phyloP scores from a whole-genome alignment of 2,113 vertebrate genomes.

The Macquaria australasica region DNA sequence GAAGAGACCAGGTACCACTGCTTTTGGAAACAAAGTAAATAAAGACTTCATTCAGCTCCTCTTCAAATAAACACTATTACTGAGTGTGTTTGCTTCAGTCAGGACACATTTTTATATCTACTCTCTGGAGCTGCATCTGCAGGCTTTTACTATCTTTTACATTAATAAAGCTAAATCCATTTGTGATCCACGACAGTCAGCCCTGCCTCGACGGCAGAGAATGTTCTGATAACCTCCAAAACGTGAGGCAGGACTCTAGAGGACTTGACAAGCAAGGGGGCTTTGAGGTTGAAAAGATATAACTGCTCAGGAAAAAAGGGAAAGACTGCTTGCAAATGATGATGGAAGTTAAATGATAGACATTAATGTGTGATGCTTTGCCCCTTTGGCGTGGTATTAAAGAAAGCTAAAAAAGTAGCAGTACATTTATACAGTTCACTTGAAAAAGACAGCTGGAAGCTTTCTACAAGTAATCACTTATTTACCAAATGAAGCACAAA shows the following conservation, averaged over 20 bases:
- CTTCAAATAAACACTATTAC: conserved; percentile 21
- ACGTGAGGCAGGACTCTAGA: neutral
- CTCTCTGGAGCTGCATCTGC: neutral
- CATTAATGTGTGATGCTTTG: conserved; percentile 13
- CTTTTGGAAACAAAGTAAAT: conserved; percentile 21
- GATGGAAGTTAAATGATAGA: conserved; percentile 12
- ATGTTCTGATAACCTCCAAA: conserved; percentile 13
- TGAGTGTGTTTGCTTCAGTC: conserved; percentile 15
- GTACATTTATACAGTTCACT: neutral
- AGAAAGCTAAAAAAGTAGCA: neutral
- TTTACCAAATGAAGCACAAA: conserved; percentile 15
- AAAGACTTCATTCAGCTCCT: conserved; percentile 15
- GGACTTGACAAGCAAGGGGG: neutral
- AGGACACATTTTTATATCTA: neutral
- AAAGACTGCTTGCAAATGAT: conserved; percentile 23
- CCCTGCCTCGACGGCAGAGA: neutral
- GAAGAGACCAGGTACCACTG: neutral
- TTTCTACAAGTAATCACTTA: neutral
- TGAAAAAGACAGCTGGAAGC: neutral
- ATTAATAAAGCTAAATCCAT: conserved; percentile 12
- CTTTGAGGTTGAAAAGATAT: conserved; percentile 7
- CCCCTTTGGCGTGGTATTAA: neutral
- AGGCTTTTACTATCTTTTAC: conserved; percentile 9
- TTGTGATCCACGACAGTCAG: neutral
- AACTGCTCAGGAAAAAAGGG: neutral